These are phyloP conservation scores for Hirudinaria manillensis DNA, from an alignment of 2,888 invertebrate genomes.

Conservation along the genomic window DNA sequence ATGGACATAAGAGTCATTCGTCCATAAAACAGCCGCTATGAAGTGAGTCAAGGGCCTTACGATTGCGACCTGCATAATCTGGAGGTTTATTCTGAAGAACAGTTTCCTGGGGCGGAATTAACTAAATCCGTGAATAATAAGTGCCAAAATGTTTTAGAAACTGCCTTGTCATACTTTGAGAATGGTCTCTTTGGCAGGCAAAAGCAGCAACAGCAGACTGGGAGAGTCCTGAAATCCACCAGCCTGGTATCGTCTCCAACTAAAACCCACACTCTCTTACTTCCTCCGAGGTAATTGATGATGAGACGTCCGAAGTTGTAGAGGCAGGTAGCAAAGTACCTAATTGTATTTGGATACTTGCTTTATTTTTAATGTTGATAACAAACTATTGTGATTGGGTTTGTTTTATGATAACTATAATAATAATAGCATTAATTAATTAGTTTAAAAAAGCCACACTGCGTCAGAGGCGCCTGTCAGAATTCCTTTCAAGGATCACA, in stretches of 20 bases:
- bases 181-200: slow-evolving; percentile 33
- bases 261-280: slow-evolving; percentile 26
- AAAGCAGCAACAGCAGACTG: slow-evolving; percentile 38
- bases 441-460: no score
- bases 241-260: slow-evolving; percentile 20
- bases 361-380: background rate
- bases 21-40: slow-evolving; percentile 35
- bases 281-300: slow-evolving; percentile 36
- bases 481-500: no score
- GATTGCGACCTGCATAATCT: slow-evolving; percentile 30
- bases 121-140: background rate
- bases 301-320: slow-evolving; percentile 35
- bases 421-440: background rate
- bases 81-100: slow-evolving; percentile 23
- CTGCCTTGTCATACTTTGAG: slow-evolving; percentile 27
- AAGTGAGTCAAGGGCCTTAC: slow-evolving; percentile 26
- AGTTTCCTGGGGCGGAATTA: background rate
- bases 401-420: background rate
- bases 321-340: slow-evolving; percentile 36
- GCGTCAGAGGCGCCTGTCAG: no score
- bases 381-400: background rate
- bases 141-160: background rate
- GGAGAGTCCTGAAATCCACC: slow-evolving; percentile 33
- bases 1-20: slow-evolving; percentile 32
- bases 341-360: background rate